These are phyloP conservation scores for Lomographa bimaculata DNA, from an alignment of 2,888 invertebrate genomes.

Conservation along the genomic window DNA sequence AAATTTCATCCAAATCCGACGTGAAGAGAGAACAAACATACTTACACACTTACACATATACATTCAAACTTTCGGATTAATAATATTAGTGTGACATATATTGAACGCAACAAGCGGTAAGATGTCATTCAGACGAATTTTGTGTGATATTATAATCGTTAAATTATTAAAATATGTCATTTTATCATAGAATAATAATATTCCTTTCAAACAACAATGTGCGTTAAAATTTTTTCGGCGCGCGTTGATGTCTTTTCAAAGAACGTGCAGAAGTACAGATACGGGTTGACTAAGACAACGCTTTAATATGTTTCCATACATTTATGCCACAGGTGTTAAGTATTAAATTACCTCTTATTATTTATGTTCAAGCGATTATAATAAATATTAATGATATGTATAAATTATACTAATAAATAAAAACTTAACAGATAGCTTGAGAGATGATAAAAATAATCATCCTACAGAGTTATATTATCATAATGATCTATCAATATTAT, in stretches of 20 bases:
- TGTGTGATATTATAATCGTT: too few species aligned
- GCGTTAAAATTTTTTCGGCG: slow-evolving; percentile 19
- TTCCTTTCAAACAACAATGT: not conserved
- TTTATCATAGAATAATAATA: too few species aligned
- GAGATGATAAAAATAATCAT: slow-evolving; percentile 31
- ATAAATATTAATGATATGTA: slow-evolving; percentile 35
- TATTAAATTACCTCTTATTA: slow-evolving; percentile 34
- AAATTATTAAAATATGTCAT: too few species aligned
- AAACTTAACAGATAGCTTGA: slow-evolving; percentile 26
- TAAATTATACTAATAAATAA: slow-evolving; percentile 31
- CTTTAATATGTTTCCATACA: too few species aligned
- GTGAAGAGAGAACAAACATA: too few species aligned
- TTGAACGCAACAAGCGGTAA: too few species aligned
- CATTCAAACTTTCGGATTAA: too few species aligned
- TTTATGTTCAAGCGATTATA: slow-evolving; percentile 33
- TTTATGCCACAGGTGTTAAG: slow-evolving; percentile 36
- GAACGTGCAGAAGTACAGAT: slow-evolving; percentile 5
- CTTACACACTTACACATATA: too few species aligned
- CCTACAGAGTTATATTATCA: slow-evolving; percentile 23
- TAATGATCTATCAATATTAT: slow-evolving; percentile 28
- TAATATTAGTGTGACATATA: too few species aligned
- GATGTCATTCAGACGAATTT: too few species aligned
- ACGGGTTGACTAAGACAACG: not conserved
- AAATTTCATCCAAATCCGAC: too few species aligned
- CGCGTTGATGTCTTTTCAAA: slow-evolving; percentile 50